Conservation (phyloP, 2,888 invertebrate genomes). For the Dryobota labecula region DNA sequence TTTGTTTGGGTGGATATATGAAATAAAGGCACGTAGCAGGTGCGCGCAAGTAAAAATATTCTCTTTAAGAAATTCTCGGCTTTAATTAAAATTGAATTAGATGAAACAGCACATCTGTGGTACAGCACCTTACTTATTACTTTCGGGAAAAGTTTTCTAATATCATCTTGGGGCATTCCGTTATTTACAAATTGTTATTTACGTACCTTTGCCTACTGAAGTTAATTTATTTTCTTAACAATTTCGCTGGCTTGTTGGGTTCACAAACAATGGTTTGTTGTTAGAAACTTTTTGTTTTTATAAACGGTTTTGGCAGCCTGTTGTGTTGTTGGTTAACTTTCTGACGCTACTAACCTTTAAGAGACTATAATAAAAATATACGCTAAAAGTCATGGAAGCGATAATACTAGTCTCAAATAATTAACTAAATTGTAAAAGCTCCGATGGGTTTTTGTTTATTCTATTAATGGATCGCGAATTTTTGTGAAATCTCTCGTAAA, state of each 20-base stretch:
- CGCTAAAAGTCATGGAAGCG: background rate
- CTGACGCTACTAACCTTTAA: background rate
- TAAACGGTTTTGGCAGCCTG: conserved; percentile 9
- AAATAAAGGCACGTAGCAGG: conserved; percentile 65
- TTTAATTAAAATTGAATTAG: conserved; percentile 60
- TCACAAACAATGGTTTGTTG: conserved; percentile 22
- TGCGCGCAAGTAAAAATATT: conserved; percentile 52
- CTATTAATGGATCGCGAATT: conserved; percentile 42
- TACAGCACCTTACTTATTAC: conserved; percentile 40
- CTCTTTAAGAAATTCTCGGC: conserved; percentile 41
- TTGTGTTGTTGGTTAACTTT: conserved; percentile 19
- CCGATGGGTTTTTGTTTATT: conserved; percentile 37
- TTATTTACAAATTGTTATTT: conserved; percentile 42
- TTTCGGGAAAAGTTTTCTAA: conserved; percentile 55
- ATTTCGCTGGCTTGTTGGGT: background rate
- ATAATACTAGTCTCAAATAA: conserved; percentile 10
- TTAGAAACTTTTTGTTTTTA: conserved; percentile 34
- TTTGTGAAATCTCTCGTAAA: conserved; percentile 36
- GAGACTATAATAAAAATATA: conserved; percentile 2
- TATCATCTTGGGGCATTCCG: conserved; percentile 36
- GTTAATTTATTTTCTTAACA: conserved; percentile 38
- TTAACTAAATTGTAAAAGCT: conserved; percentile 7
- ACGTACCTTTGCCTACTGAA: conserved; percentile 6
- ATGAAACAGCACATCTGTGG: conserved; percentile 52
- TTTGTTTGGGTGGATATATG: conserved; percentile 66